Conservation (phyloP, 1,140 invertebrate genomes). For the Calephelis nemesis region DNA sequence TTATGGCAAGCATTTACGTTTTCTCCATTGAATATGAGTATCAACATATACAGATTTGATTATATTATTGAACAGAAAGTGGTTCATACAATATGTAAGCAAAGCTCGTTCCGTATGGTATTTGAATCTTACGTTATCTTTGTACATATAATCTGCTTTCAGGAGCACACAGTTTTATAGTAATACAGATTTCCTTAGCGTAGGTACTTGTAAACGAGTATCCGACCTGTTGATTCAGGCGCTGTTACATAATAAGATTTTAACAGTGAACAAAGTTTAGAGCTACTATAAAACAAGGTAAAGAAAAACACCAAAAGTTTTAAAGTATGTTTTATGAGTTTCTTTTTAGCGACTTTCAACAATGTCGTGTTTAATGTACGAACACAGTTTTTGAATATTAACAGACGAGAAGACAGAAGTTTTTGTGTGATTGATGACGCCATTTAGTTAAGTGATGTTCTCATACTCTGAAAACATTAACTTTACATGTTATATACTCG, state of each 20-base stretch:
- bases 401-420: neutral
- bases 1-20: no score
- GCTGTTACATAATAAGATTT: conserved; percentile 35
- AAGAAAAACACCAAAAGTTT: conserved; percentile 21
- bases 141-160: no score
- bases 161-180: neutral
- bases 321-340: conserved; percentile 21
- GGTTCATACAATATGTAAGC: no score
- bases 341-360: conserved; percentile 11
- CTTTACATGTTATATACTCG: no score
- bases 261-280: conserved; percentile 36
- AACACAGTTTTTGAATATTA: neutral
- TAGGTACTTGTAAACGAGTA: conserved; percentile 25
- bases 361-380: neutral
- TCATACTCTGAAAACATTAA: neutral
- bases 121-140: no score
- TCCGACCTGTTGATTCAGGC: conserved; percentile 35
- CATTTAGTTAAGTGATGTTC: neutral
- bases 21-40: no score
- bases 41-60: no score
- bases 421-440: neutral
- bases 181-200: conserved; percentile 25
- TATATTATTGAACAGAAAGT: no score
- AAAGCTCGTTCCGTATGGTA: no score
- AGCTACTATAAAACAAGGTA: conserved; percentile 20